Evolutionary conservation across 2,888 invertebrate species (phyloP), one percentile per base, ranked within the genome.

Genomic region (Ophioninae sp.): DNA sequence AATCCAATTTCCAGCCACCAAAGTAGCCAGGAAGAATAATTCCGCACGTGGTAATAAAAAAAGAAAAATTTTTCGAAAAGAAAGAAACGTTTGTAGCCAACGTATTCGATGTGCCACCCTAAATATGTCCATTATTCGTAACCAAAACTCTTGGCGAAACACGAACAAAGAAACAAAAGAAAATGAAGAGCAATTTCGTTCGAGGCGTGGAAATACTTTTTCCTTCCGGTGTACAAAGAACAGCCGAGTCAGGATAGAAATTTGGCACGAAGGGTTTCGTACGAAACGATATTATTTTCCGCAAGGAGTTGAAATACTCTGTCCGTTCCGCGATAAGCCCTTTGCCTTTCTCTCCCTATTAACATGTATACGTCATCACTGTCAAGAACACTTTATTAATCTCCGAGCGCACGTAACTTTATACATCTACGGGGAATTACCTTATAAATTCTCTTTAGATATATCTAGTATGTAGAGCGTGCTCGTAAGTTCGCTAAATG

Each of bases 401-500:
- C 75, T 76, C 30, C 20, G 30, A 30, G 50, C 79, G 39, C 59
- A 70, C 41, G 79, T 56, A 79, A 69, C 61, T 79, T 75, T 65
- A 50, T 75, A 61, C 39, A 70, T 65, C 39, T 62, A 57, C 65
- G 37, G 56, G 59, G 75, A 83, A 76, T 73, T 20, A 76, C 57
- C 76, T 76, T 68, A 64, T 56, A 75, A 79, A 82, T 79, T 79
- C 50, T 59, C 23, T 62, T n/a, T 41, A 13, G 69, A 64, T 64
- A 56, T 41, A 10, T 37, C 17, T 56, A 67, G 23, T 72, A 69
- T 62, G 44, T 62, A 72, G 65, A 82, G 61, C 74, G 41, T 21
- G 75, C 69, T 79, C 78, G 41, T 76, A 83, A 83, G 76, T 83
- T 80, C 72, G 70, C 72, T 68, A 68, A 80, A 76, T 61, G 65